Evolutionary conservation across 2,113 vertebrate species (phyloP), one percentile per base, ranked within the genome.

Genomic region (Monopterus albus): DNA sequence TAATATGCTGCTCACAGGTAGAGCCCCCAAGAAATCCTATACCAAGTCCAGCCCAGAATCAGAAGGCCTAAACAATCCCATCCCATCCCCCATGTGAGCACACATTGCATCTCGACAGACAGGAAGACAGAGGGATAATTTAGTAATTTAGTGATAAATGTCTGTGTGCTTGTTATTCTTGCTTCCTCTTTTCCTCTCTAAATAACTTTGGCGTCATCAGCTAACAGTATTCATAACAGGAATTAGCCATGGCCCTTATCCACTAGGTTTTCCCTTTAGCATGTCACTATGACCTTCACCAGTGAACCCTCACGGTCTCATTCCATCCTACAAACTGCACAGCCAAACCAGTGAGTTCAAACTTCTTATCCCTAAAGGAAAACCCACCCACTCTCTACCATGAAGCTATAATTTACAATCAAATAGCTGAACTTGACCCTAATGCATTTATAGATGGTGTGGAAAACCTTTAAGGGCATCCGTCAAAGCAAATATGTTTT

Each of bases 1-100:
- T 57, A 87, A 85, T 83, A 86, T 85, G 68, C 72, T 13, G 68
- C 83, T 64, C 61, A 50, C 88, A 90, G 89, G 86, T 91, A 91
- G 85, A 80, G 53, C 81, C 79, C 81, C 67, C 72, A 70, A 79
- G 84, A 89, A 88, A 92, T 82, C 57, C 79, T 84, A 90, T 36
- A 79, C 87, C 78, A 74, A 55, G 68, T 65, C 64, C 75, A 59
- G 62, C 42, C 67, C 45, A 14, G 45, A 60, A 81, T 79, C 50
- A 71, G 53, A 84, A 66, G 59, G 59, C 56, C 83, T 65, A 52
- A 77, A 83, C 81, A 81, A 71, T 31, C 69, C 75, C 78, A 61
- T 57, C 83, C 79, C 79, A 76, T n/a, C 71, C 38, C 51, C 57
- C n/a, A n/a, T n/a, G n/a, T 61, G 63, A 76, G 70, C 76, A 79